A percentile compares a stretch with the other conserved stretches of the same genome.
Conservation (phyloP, 2,113 vertebrate genomes). For the Python bivittatus region DNA sequence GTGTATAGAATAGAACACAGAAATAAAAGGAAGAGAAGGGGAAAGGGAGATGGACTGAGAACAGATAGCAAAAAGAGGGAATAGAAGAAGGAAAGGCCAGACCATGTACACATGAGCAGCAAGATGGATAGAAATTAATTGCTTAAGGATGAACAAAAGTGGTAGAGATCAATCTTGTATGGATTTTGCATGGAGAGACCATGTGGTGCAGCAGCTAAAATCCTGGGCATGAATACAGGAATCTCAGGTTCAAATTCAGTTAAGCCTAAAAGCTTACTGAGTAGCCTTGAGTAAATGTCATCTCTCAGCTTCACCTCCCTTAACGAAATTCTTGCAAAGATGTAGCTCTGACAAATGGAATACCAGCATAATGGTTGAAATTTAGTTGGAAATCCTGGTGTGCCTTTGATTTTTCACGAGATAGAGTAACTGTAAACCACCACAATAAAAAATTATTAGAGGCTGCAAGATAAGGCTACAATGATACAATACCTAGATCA, state of each 20-base stretch:
- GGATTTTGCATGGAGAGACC: background rate
- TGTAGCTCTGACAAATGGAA: background rate
- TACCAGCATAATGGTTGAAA: background rate
- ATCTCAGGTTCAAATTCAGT: background rate
- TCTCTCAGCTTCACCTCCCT: background rate
- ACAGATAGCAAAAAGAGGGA: too few relatives aligned
- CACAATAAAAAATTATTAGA: background rate
- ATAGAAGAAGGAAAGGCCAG: too few relatives aligned
- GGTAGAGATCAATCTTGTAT: background rate
- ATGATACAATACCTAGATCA: background rate
- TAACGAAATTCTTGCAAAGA: background rate
- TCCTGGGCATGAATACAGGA: background rate
- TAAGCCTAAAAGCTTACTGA: background rate
- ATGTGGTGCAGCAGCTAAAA: background rate
- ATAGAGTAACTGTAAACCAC: background rate
- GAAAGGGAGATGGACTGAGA: too few relatives aligned
- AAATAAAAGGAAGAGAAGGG: too few relatives aligned
- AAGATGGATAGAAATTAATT: background rate
- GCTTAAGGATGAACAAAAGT: background rate
- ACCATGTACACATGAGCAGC: too few relatives aligned
- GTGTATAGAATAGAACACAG: too few relatives aligned
- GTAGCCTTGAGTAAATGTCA: background rate
- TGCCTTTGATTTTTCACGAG: background rate
- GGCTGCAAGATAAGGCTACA: background rate
- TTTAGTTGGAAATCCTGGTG: background rate